Conservation (phyloP, 2,888 invertebrate species). For the Chrysina gloriosa region DNA sequence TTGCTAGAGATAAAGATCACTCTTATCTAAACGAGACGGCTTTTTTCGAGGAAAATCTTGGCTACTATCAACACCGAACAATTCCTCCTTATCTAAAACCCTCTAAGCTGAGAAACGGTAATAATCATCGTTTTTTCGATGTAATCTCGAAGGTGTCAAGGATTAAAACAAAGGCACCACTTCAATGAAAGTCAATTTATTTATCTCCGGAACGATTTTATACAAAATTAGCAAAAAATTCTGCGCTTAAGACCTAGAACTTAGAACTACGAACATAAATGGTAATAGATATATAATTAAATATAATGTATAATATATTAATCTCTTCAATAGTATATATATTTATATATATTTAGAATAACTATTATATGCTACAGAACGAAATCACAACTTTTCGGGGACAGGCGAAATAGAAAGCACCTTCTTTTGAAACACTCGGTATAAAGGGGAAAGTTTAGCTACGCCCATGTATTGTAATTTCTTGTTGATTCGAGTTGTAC, state of each 20-base stretch:
- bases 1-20: background rate
- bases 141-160: background rate
- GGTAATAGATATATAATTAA: background rate
- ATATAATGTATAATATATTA: conserved; percentile 16
- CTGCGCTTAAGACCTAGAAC: background rate
- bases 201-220: conserved; percentile 10
- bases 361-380: no score
- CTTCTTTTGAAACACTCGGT: no score
- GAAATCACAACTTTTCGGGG: no score
- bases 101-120: background rate
- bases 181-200: conserved; percentile 11
- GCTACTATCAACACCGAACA: no score
- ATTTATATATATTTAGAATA: no score
- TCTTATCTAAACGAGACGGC: background rate
- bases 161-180: background rate
- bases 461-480: no score
- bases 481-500: no score
- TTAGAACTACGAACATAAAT: background rate
- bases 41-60: no score
- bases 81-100: background rate
- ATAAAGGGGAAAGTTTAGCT: no score
- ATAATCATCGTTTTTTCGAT: background rate
- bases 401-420: no score
- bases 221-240: conserved; percentile 18
- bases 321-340: background rate